phyloP scores from a whole-genome alignment of 2,797 vertebrate species.

The Alectoris magna region DNA sequence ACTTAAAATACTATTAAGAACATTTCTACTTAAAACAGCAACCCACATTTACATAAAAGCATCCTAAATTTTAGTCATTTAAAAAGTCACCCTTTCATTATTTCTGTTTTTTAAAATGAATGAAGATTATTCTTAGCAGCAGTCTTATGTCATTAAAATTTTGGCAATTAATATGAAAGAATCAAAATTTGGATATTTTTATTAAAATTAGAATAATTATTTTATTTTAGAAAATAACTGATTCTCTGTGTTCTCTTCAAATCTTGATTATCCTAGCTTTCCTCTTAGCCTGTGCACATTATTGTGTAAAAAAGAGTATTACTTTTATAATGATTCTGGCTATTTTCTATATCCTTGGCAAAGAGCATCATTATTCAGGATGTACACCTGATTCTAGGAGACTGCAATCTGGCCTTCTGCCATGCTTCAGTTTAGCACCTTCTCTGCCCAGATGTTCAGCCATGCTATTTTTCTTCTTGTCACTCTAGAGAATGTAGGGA shows the following conservation, averaged over 20 bases:
- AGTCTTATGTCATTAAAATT: not conserved
- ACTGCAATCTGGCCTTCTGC: not conserved
- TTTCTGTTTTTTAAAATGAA: not conserved
- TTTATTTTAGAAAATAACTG: not conserved
- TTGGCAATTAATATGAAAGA: too few relatives aligned
- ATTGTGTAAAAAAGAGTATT: not conserved
- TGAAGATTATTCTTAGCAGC: not conserved
- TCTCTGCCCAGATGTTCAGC: not conserved
- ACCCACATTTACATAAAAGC: not conserved
- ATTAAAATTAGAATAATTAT: not conserved
- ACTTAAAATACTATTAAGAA: not conserved
- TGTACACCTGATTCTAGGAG: not conserved
- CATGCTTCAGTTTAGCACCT: not conserved
- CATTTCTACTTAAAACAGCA: not conserved
- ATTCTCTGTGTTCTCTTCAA: not conserved
- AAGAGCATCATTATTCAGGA: not conserved
- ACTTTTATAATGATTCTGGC: not conserved
- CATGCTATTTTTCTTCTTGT: not conserved
- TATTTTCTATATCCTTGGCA: not conserved
- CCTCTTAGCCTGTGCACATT: not conserved
- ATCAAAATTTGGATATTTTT: not conserved
- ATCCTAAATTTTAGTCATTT: not conserved
- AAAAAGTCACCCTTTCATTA: not conserved
- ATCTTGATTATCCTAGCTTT: not conserved
- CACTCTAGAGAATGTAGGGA: not conserved